Evolutionary conservation across 2,113 vertebrate species (phyloP).

Genomic region (Argyrosomus japonicus): DNA sequence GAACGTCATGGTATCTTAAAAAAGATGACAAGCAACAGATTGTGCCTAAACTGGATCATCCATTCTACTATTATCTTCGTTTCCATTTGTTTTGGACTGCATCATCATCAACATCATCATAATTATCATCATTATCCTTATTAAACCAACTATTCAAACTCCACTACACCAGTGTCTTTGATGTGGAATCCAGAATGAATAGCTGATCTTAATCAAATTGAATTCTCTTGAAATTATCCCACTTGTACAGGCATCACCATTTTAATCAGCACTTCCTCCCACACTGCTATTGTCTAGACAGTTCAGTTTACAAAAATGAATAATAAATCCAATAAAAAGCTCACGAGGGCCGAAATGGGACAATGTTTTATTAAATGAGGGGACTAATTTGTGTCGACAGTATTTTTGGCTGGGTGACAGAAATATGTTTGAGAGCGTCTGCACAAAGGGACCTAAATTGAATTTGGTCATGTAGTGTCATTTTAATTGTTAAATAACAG

Average conservation of each 20-base stretch:
- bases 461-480: slow-evolving; percentile 23
- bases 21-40: not conserved
- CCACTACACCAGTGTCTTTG: slow-evolving; percentile 4
- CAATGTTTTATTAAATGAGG: slow-evolving; percentile 18
- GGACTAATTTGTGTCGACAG: slow-evolving; percentile 15
- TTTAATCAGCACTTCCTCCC: slow-evolving; percentile 14
- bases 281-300: slow-evolving; percentile 2
- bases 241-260: not conserved
- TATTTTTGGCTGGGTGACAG: not conserved
- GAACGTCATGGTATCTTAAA: not conserved
- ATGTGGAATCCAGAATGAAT: slow-evolving; percentile 19
- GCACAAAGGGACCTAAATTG: slow-evolving; percentile 4
- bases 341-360: not conserved
- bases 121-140: not conserved
- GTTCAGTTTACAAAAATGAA: slow-evolving; percentile 5
- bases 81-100: not conserved
- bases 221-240: slow-evolving; percentile 15
- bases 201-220: not conserved
- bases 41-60: not conserved
- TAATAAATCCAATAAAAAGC: slow-evolving; percentile 14
- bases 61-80: not conserved
- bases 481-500: slow-evolving; percentile 26
- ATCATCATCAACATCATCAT: not conserved
- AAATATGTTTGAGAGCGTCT: slow-evolving; percentile 11
- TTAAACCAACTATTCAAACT: slow-evolving; percentile 4